Evolutionary conservation across 2,797 vertebrate species (phyloP).

Genomic region (Melanotaenia trifasciata): DNA sequence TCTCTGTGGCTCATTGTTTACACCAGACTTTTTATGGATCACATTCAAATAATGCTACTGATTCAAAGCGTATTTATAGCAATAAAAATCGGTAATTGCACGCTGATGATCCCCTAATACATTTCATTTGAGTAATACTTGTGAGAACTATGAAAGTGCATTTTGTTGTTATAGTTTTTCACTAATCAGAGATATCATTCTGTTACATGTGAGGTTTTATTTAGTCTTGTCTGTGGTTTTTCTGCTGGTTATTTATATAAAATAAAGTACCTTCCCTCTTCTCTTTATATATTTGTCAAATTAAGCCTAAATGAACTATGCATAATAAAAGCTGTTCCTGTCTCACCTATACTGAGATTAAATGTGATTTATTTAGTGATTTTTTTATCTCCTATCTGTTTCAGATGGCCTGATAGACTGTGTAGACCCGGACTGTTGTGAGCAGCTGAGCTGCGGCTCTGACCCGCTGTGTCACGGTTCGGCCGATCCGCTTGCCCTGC

Average conservation of each 20-base stretch:
- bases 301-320: background rate
- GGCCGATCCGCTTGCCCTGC: conserved; percentile 91
- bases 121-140: conserved; percentile 62
- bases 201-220: conserved; percentile 32
- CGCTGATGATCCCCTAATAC: conserved; percentile 45
- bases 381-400: conserved; percentile 39
- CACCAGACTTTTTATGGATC: conserved; percentile 58
- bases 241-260: background rate
- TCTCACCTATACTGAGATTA: background rate
- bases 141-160: conserved; percentile 37
- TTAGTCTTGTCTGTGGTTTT: conserved; percentile 21
- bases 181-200: conserved; percentile 9
- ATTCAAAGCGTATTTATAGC: conserved; percentile 62
- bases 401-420: conserved; percentile 94
- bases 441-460: conserved; percentile 90
- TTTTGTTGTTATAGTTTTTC: conserved; percentile 43
- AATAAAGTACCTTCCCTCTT: conserved; percentile 15
- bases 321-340: background rate
- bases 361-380: background rate
- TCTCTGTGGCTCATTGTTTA: conserved; percentile 65
- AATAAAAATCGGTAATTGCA: conserved; percentile 54
- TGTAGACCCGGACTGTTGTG: conserved; percentile 94
- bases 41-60: conserved; percentile 43
- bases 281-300: conserved; percentile 9
- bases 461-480: conserved; percentile 94